These are phyloP conservation scores for Vireo griseus DNA, from an alignment of 2,797 vertebrate genomes.

Conservation along the genomic window DNA sequence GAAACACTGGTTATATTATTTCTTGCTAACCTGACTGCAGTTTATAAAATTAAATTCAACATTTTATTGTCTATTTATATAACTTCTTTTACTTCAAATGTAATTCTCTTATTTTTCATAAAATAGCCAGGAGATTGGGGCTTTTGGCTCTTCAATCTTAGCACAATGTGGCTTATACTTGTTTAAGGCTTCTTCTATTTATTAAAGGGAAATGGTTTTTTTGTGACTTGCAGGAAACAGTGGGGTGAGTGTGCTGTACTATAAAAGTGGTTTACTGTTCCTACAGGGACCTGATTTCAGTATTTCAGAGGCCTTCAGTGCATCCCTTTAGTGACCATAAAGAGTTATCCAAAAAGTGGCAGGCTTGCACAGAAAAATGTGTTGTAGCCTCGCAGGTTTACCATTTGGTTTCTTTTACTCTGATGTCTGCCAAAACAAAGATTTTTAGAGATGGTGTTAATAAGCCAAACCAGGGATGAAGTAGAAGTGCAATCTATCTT, in stretches of 20 bases:
- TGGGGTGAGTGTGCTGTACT: neutral
- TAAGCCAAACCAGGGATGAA: neutral
- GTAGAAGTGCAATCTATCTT: neutral
- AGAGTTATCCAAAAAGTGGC: neutral
- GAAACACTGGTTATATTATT: neutral
- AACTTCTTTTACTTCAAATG: neutral
- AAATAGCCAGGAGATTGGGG: neutral
- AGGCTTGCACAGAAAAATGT: neutral
- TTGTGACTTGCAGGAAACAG: neutral
- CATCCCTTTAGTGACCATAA: neutral
- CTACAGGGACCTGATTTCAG: neutral
- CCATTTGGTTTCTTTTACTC: neutral
- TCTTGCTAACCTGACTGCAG: neutral
- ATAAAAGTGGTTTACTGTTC: fast-evolving
- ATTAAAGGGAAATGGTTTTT: neutral
- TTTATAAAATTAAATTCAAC: neutral
- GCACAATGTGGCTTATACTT: neutral
- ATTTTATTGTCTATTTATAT: neutral
- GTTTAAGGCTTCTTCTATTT: neutral
- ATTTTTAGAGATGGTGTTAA: neutral
- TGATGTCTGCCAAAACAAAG: neutral
- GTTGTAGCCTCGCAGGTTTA: neutral
- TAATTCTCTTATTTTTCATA: neutral
- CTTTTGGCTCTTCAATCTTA: neutral
- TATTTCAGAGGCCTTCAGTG: neutral